Percentiles rank a stretch among this genome's conserved stretches.
These are phyloP conservation scores for Bugulina stolonifera DNA, from an alignment of 2,888 invertebrate genomes.

Conservation along the genomic window DNA sequence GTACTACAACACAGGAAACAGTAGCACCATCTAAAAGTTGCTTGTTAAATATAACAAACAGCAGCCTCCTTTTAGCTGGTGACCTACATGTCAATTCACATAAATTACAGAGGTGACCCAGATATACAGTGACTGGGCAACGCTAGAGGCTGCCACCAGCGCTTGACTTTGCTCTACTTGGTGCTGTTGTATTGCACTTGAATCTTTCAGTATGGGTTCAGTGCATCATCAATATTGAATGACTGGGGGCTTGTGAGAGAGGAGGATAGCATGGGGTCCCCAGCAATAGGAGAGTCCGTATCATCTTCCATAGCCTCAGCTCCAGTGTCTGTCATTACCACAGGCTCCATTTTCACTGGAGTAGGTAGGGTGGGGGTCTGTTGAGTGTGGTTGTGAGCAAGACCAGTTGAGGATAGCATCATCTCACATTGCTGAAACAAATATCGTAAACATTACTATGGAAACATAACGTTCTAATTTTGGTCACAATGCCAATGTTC, in stretches of 20 bases:
- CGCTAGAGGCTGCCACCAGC: not conserved
- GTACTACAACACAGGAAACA: no score
- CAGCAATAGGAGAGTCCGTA: slow-evolving; percentile 1
- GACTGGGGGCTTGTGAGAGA: slow-evolving; percentile 1
- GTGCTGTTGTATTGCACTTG: no score
- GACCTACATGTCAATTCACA: no score
- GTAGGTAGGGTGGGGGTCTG: not conserved
- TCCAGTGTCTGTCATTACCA: not conserved
- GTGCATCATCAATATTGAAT: slow-evolving; percentile 6
- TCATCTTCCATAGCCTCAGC: slow-evolving; percentile 25
- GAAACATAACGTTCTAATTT: no score
- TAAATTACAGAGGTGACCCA: no score
- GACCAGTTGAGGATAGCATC: slow-evolving; percentile 39
- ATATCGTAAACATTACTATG: no score
- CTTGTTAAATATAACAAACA: no score
- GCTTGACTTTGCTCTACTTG: not conserved
- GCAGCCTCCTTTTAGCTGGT: no score
- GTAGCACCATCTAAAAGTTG: no score
- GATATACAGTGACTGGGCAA: no score
- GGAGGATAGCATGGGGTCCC: slow-evolving; percentile 15
- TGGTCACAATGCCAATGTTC: no score
- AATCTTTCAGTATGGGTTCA: not conserved
- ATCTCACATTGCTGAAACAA: slow-evolving; percentile 44
- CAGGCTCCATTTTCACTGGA: not conserved
- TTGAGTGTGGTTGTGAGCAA: slow-evolving; percentile 27